These are phyloP conservation scores for Sinohyriopsis cumingii DNA, from an alignment of 2,888 invertebrate genomes.

Conservation along the genomic window DNA sequence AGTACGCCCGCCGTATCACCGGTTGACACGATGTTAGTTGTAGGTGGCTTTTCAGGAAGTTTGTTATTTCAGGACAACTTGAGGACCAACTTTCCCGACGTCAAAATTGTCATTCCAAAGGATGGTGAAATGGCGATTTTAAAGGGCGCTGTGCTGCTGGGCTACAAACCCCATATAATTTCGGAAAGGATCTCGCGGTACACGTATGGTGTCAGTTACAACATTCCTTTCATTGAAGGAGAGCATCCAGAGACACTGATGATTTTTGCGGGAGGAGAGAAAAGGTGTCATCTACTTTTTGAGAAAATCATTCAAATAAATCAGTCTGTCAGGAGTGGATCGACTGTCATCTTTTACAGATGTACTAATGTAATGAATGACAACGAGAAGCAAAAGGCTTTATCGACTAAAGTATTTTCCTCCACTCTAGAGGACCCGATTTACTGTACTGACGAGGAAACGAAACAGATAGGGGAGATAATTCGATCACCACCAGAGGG, in stretches of 20 bases:
- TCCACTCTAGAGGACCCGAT: constrained; percentile 24
- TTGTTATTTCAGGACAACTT: constrained; percentile 13
- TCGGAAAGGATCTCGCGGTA: constrained; percentile 25
- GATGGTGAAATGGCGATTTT: constrained; percentile 26
- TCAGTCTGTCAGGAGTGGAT: constrained; percentile 18
- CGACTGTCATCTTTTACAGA: constrained; percentile 20
- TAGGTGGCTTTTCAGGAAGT: constrained; percentile 26
- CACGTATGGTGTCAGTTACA: constrained; percentile 27
- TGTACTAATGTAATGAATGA: constrained; percentile 14
- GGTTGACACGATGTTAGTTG: constrained; percentile 23
- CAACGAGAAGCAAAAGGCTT: constrained; percentile 13
- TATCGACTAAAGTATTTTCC: constrained; percentile 28
- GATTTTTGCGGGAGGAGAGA: constrained; percentile 17
- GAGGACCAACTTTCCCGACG: constrained; percentile 14
- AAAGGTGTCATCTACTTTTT: constrained; percentile 25
- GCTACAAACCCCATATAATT: constrained; percentile 23
- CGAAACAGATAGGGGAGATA: constrained; percentile 29
- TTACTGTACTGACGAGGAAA: constrained; percentile 25
- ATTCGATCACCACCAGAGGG: constrained; percentile 24
- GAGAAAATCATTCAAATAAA: constrained; percentile 28
- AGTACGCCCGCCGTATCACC: no score
- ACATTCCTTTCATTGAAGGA: constrained; percentile 25
- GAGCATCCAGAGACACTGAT: constrained; percentile 23
- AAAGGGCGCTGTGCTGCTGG: constrained; percentile 33
- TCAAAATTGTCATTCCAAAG: constrained; percentile 15